phyloP scores from a whole-genome alignment of 2,888 invertebrate genomes.

The Pandemis heparana region DNA sequence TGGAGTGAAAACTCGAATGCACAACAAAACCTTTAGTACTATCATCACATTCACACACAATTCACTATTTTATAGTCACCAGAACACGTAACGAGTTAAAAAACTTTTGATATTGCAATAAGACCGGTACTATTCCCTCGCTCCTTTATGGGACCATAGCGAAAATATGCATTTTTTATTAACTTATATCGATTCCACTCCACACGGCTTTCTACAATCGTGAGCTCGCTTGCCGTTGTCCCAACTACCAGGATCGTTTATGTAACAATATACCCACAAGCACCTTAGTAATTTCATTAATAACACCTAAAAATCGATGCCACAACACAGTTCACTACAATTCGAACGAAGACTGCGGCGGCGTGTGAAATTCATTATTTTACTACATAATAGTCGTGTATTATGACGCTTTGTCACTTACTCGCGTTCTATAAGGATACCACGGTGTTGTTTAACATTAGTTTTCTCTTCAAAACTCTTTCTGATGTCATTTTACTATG shows the following conservation, averaged over 20 bases:
- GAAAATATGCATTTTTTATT: constrained; percentile 84
- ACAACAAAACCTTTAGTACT: constrained; percentile 53
- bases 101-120: constrained; percentile 61
- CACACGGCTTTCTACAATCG: constrained; percentile 52
- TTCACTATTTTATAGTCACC: constrained; percentile 56
- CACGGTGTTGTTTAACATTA: constrained; percentile 52
- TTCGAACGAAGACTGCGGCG: constrained; percentile 78
- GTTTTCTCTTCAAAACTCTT: constrained; percentile 57
- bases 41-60: constrained; percentile 62
- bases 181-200: constrained; percentile 77
- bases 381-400: constrained; percentile 63
- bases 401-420: constrained; percentile 50
- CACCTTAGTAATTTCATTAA: constrained; percentile 84
- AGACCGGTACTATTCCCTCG: constrained; percentile 68
- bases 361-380: constrained; percentile 80
- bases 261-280: constrained; percentile 75
- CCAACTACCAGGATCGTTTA: constrained; percentile 63
- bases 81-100: constrained; percentile 51
- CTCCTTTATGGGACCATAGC: constrained; percentile 76
- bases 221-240: constrained; percentile 57
- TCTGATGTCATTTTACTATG: constrained; percentile 72
- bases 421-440: constrained; percentile 51
- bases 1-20: constrained; percentile 51
- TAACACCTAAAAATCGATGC: constrained; percentile 85
- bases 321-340: constrained; percentile 80